These are phyloP conservation scores for Lasioglossum figueresi DNA, from an alignment of 2,888 invertebrate genomes.

Conservation along the genomic window DNA sequence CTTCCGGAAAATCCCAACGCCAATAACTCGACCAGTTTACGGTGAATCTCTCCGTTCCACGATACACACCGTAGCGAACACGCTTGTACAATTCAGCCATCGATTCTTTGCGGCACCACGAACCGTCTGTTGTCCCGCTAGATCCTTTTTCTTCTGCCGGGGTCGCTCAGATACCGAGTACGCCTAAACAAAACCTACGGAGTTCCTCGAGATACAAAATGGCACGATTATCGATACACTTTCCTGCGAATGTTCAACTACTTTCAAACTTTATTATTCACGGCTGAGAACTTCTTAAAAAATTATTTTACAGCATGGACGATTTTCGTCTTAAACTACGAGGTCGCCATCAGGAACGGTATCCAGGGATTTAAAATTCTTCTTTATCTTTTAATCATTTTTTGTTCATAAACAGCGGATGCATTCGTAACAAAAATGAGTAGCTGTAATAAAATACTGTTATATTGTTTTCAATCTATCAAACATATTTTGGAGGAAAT, in stretches of 20 bases:
- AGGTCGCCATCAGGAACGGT: too few species aligned
- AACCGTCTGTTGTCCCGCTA: slow-evolving; percentile 4
- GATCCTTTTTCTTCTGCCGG: neutral
- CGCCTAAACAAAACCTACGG: neutral
- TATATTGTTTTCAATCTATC: too few species aligned
- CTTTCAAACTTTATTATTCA: neutral
- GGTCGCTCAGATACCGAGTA: neutral
- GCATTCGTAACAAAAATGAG: too few species aligned
- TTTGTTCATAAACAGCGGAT: neutral
- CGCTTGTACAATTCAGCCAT: slow-evolving; percentile 2
- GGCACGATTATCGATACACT: neutral
- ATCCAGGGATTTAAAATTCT: neutral
- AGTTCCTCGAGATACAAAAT: neutral
- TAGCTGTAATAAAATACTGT: too few species aligned
- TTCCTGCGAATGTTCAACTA: neutral
- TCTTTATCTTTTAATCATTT: neutral
- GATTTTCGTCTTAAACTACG: too few species aligned
- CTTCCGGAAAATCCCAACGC: slow-evolving; percentile 25
- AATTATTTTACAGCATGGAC: neutral
- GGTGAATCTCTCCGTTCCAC: slow-evolving; percentile 8
- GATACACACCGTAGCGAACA: slow-evolving; percentile 21
- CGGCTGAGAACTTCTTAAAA: neutral
- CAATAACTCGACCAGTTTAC: slow-evolving; percentile 41
- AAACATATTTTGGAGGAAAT: too few species aligned
- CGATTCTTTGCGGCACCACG: neutral